Percentiles rank a stretch among this genome's conserved stretches.
phyloP scores from a whole-genome alignment of 1,140 invertebrate genomes.

The Sitophilus oryzae region DNA sequence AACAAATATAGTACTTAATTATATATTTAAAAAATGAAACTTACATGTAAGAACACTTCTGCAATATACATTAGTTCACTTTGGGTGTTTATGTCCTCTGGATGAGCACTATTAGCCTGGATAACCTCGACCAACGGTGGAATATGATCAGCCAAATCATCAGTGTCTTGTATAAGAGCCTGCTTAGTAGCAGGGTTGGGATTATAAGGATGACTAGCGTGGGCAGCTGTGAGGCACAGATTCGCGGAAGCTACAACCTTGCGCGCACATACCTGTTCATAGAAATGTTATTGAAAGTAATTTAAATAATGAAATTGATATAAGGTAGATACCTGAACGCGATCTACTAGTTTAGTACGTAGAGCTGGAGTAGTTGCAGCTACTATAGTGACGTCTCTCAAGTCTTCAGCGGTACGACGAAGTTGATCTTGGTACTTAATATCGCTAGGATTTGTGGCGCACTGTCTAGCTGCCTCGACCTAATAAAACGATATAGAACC shows the following conservation, averaged over 20 bases:
- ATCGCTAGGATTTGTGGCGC: conserved; percentile 80
- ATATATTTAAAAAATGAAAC: conserved; percentile 43
- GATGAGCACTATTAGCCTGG: conserved; percentile 63
- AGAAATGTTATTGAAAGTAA: conserved; percentile 7
- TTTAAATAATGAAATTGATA: conserved; percentile 27
- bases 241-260: conserved; percentile 84
- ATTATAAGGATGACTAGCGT: conserved; percentile 62
- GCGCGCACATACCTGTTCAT: conserved; percentile 62
- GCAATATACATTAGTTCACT: conserved; percentile 80
- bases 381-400: conserved; percentile 80
- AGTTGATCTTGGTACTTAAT: conserved; percentile 77
- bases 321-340: conserved; percentile 50
- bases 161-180: conserved; percentile 71
- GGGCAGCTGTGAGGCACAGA: conserved; percentile 81
- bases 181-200: conserved; percentile 59
- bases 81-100: conserved; percentile 70
- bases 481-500: neutral
- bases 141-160: conserved; percentile 70
- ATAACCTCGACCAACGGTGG: conserved; percentile 77
- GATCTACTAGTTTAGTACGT: conserved; percentile 69
- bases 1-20: neutral
- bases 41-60: conserved; percentile 71
- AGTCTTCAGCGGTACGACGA: conserved; percentile 82
- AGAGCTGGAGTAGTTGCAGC: conserved; percentile 71
- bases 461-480: conserved; percentile 84